Base-by-base conservation (phyloP, 2,113 vertebrate species). In the Bubalus kerabau region DNA sequence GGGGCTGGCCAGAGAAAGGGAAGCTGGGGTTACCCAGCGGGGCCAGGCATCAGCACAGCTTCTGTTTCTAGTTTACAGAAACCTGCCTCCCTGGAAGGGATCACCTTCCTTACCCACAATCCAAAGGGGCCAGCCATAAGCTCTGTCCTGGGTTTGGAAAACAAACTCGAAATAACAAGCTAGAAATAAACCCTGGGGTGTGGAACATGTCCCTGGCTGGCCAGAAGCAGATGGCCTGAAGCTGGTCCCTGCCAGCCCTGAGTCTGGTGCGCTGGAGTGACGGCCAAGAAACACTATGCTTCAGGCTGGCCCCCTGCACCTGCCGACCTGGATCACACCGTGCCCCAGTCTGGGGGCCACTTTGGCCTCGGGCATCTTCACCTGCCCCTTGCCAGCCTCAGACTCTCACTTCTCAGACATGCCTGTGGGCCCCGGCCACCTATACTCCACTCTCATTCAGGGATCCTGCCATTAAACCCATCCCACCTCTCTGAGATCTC, bases 271-370 rank as follows among this genome's bases (percentile, higher is more conserved):
- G 17, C 28, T 30, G 9, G 15, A 46, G 24, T 2, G 10, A 2
- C 19, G 11, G 40, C 32, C 3, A 5, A 15, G 86, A 30, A 19
- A 7, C 5, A 1, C 23, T 46, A 10, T 21, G 43, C 15, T 48
- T 46, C 13, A 32, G 59, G n/a, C 43, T 32, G 62, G 60, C 21
- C 30, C 26, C 19, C 48, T 0, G 1, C 7, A 3, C 10, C 36
- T 9, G 0, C 76, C 0, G 17, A 46, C 32, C 6, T 15, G 12
- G 0, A 3, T 13, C 13, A 0, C 43, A 28, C 0, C 3, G 0
- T 0, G 14, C 1, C n/a, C 32, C 64, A 36, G 10, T 17, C 46
- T 43, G 13, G 30, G 28, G 50, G 30, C 54, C 50, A 6, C 82
- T 16, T 30, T 2, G 24, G n/a, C 54, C 56, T 54, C 14, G 4